Conservation (phyloP, 2,888 invertebrate species). For the Podotricha telesiphe region DNA sequence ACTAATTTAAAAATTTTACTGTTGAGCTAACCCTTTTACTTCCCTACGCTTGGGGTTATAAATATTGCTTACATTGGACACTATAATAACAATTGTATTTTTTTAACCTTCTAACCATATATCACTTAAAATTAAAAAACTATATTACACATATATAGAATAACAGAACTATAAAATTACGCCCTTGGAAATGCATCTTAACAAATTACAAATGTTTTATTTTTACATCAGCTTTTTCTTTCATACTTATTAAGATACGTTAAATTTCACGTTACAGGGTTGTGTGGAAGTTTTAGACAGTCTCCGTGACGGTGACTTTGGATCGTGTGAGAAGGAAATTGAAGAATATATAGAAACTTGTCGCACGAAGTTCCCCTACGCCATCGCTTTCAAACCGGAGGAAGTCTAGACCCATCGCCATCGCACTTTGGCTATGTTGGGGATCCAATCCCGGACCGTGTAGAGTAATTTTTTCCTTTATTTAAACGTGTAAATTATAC, state of each 20-base stretch:
- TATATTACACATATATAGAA: too few relatives aligned
- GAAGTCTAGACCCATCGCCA: constrained; percentile 5
- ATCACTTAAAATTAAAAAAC: too few relatives aligned
- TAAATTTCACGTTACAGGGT: constrained; percentile 80
- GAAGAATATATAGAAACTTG: constrained; percentile 89
- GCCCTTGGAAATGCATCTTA: too few relatives aligned
- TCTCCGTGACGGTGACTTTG: constrained; percentile 91
- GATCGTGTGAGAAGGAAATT: constrained; percentile 86
- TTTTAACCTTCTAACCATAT: too few relatives aligned
- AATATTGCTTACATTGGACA: too few relatives aligned
- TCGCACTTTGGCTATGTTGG: constrained; percentile 4
- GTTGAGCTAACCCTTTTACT: too few relatives aligned
- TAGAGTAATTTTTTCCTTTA: neutral
- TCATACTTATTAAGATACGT: neutral
- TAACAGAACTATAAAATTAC: too few relatives aligned
- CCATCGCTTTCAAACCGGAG: constrained; percentile 87
- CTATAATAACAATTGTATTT: too few relatives aligned
- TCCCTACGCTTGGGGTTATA: too few relatives aligned
- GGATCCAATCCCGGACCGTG: neutral
- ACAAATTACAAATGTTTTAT: too few relatives aligned
- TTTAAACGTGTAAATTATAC: constrained; percentile 17
- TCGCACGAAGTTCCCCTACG: constrained; percentile 89
- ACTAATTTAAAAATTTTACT: too few relatives aligned
- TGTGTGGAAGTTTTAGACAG: constrained; percentile 92
- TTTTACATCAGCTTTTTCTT: too few relatives aligned